These are phyloP conservation scores for Toxonevra muliebris DNA, from an alignment of 2,888 invertebrate species.

Conservation along the genomic window DNA sequence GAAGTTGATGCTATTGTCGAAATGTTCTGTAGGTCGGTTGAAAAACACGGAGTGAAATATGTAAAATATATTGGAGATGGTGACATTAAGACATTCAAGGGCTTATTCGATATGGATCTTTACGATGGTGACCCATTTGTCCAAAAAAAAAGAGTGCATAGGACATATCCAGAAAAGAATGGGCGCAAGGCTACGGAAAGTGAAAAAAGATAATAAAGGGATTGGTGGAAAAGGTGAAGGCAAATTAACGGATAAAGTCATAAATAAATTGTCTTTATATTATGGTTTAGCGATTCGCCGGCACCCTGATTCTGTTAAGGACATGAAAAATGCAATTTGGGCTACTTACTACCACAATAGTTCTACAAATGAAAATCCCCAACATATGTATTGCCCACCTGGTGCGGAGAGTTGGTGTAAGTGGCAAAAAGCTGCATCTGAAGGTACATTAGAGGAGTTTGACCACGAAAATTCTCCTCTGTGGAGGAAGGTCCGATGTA, in stretches of 20 bases:
- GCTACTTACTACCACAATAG: slow-evolving; percentile 49
- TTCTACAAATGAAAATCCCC: slow-evolving; percentile 50
- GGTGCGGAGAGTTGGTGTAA: slow-evolving; percentile 40
- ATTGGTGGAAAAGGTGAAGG: slow-evolving; percentile 33
- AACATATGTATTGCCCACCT: slow-evolving; percentile 47
- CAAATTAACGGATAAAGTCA: slow-evolving; percentile 47
- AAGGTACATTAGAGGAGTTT: slow-evolving; percentile 14
- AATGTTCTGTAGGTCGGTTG: slow-evolving; percentile 10
- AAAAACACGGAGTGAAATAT: slow-evolving; percentile 1
- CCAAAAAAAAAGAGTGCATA: slow-evolving; percentile 17
- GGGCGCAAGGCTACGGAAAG: neutral
- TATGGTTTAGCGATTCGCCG: slow-evolving; percentile 51
- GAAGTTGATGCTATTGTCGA: neutral
- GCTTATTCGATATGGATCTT: slow-evolving; percentile 7
- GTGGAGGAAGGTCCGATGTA: too few species aligned
- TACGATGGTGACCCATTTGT: slow-evolving; percentile 15
- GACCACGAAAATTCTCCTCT: too few species aligned
- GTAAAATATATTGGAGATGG: slow-evolving; percentile 22
- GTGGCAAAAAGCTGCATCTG: slow-evolving; percentile 36
- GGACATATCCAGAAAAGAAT: slow-evolving; percentile 1
- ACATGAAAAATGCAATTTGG: slow-evolving; percentile 50
- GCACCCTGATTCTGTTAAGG: slow-evolving; percentile 45
- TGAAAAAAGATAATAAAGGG: neutral
- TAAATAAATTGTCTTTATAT: slow-evolving; percentile 48
- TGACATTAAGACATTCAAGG: slow-evolving; percentile 11